Conservation (phyloP, 1,140 invertebrate genomes). For the Diploscapter pachys region DNA sequence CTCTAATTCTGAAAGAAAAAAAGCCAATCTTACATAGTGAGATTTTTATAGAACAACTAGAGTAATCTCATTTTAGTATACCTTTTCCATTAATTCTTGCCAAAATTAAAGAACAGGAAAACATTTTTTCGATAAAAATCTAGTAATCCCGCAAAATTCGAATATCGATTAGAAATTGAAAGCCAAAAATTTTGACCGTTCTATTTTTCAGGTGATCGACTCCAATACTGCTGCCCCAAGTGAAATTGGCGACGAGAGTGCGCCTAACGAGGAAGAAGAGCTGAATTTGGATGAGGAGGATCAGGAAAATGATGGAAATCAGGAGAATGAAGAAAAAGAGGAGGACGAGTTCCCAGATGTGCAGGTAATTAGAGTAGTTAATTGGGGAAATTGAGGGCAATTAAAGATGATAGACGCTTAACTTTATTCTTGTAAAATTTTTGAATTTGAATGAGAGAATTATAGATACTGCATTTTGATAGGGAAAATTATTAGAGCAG, state of each 20-base stretch:
- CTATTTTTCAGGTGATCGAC: constrained; percentile 1
- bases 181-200: too few relatives aligned
- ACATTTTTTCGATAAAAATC: too few relatives aligned
- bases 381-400: too few relatives aligned
- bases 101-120: too few relatives aligned
- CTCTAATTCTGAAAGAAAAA: neutral
- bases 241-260: constrained; percentile 2
- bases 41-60: constrained; percentile 26
- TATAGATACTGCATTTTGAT: too few relatives aligned
- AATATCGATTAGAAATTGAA: too few relatives aligned
- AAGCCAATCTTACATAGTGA: constrained; percentile 66
- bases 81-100: too few relatives aligned
- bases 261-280: constrained; percentile 59
- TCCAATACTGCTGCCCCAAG: constrained; percentile 25
- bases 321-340: constrained; percentile 38
- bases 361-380: constrained; percentile 48
- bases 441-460: too few relatives aligned
- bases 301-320: constrained; percentile 43
- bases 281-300: constrained; percentile 56
- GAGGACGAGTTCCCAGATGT: constrained; percentile 65
- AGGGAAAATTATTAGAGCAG: too few relatives aligned
- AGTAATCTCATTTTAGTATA: constrained; percentile 45
- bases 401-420: too few relatives aligned
- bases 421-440: too few relatives aligned
- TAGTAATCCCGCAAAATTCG: too few relatives aligned